Evolutionary conservation across 2,888 invertebrate species (phyloP).

Genomic region (Drosophila pegasa): DNA sequence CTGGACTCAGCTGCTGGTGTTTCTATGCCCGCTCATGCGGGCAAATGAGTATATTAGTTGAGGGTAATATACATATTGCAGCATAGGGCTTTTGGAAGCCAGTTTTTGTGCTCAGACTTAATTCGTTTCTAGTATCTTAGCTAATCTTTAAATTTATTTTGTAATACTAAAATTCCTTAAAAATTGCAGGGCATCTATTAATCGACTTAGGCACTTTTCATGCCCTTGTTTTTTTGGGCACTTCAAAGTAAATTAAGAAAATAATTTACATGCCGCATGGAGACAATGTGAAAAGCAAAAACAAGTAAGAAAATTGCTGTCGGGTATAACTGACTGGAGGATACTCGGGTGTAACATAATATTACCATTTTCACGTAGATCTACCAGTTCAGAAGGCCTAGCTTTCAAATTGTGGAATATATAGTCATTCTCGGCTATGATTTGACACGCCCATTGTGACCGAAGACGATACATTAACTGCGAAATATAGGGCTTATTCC

Average conservation of each 20-base stretch:
- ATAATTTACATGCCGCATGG: constrained; percentile 51
- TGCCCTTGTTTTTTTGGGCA: constrained; percentile 9
- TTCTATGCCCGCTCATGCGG: too few relatives aligned
- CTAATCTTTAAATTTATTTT: background rate
- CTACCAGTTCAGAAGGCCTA: background rate
- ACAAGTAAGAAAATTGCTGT: background rate
- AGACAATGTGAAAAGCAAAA: constrained; percentile 6
- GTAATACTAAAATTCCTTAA: background rate
- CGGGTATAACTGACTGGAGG: background rate
- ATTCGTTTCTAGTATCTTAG: too few relatives aligned
- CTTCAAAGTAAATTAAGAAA: constrained; percentile 63
- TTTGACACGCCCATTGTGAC: too few relatives aligned
- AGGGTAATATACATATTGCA: background rate
- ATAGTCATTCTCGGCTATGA: too few relatives aligned
- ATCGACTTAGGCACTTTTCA: background rate
- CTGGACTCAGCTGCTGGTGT: background rate
- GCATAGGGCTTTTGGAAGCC: too few relatives aligned
- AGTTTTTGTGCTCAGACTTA: too few relatives aligned
- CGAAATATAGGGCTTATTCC: too few relatives aligned
- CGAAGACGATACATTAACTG: too few relatives aligned
- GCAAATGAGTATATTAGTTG: background rate
- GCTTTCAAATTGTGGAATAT: background rate
- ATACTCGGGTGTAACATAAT: background rate
- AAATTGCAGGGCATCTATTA: background rate
- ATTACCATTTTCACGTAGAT: background rate